phyloP scores from a whole-genome alignment of 2,888 invertebrate genomes.

The Clusia tigrina region DNA sequence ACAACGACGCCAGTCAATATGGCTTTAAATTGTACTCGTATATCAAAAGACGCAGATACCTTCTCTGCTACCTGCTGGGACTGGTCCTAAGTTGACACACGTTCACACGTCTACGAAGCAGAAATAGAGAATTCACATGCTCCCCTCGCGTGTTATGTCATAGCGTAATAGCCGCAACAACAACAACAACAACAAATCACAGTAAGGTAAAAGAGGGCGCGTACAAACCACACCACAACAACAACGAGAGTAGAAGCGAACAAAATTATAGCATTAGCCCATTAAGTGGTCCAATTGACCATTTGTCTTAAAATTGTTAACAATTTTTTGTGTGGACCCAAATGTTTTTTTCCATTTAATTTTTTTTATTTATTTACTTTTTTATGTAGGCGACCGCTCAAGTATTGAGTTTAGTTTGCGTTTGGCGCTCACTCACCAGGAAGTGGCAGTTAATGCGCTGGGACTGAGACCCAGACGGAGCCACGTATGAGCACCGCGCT shows the following conservation, averaged over 20 bases:
- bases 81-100: no score
- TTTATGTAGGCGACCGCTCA: no score
- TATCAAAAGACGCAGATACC: no score
- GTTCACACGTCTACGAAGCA: no score
- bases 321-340: background rate
- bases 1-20: no score
- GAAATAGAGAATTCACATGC: background rate
- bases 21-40: no score
- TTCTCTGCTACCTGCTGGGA: no score
- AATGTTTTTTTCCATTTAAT: background rate
- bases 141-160: background rate
- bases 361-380: no score
- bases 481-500: background rate
- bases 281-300: slow-evolving; percentile 8
- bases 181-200: background rate
- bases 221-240: background rate
- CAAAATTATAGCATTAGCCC: background rate
- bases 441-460: background rate
- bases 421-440: background rate
- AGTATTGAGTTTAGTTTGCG: background rate
- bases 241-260: background rate
- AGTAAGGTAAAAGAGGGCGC: background rate
- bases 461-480: background rate
- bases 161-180: background rate
- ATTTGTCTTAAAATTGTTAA: slow-evolving; percentile 2